Percentiles rank a stretch among this genome's conserved stretches.
phyloP scores from a whole-genome alignment of 2,113 vertebrate genomes.

The Leucosticte australis region DNA sequence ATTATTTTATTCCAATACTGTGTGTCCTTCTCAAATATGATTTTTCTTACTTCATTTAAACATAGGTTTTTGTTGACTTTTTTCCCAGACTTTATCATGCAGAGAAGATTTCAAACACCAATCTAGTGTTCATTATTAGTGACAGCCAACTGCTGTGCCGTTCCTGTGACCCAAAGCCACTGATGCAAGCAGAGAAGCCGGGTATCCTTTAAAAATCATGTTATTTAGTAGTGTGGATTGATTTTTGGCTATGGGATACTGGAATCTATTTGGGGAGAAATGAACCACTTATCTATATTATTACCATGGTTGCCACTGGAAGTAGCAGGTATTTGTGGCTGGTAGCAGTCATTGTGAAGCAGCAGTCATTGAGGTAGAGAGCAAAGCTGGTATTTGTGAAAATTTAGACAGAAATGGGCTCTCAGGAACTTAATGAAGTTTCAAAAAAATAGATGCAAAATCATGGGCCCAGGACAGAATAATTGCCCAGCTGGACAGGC shows the following conservation, averaged over 20 bases:
- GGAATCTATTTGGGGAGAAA: neutral
- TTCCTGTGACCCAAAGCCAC: conserved; percentile 87
- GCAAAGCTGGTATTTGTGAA: neutral
- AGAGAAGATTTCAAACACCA: conserved; percentile 94
- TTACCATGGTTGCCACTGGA: neutral
- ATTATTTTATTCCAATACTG: neutral
- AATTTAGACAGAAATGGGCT: neutral
- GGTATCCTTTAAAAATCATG: conserved; percentile 86
- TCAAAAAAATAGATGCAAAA: neutral
- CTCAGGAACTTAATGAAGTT: neutral
- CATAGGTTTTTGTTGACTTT: neutral
- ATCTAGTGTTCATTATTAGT: conserved; percentile 94
- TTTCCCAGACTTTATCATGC: conserved; percentile 82
- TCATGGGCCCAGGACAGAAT: neutral
- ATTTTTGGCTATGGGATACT: neutral
- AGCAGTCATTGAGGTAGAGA: neutral
- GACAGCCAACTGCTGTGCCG: conserved; percentile 91
- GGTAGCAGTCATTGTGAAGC: neutral
- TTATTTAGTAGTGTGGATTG: conserved; percentile 24
- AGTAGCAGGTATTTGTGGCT: neutral
- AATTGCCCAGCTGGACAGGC: neutral
- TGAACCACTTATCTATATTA: neutral
- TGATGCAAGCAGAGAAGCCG: conserved; percentile 94
- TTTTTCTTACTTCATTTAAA: conserved; percentile 1
- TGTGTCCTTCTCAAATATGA: neutral